A percentile compares a stretch with the other conserved stretches of the same genome.
Conservation (phyloP, 2,113 vertebrate genomes). For the Gopherus flavomarginatus region DNA sequence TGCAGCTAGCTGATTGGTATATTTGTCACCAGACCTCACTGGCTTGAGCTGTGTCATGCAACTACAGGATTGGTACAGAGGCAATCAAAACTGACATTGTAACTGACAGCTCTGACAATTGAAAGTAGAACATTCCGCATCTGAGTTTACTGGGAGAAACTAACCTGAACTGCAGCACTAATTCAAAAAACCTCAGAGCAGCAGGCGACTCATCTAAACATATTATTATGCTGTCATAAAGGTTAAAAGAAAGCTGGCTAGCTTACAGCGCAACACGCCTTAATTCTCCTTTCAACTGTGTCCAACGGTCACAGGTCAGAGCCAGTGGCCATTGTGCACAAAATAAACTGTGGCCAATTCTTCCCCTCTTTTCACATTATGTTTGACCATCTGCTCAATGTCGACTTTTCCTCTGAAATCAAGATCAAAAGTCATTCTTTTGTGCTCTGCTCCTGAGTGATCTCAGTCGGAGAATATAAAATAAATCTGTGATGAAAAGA, state of each 20-base stretch:
- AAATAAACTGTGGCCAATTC: neutral
- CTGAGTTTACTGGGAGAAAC: neutral
- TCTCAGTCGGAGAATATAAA: neutral
- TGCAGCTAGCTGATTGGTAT: neutral
- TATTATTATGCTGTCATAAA: neutral
- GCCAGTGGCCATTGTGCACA: neutral
- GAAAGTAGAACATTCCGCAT: neutral
- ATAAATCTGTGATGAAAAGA: neutral
- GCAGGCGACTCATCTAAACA: neutral
- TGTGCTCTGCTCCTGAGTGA: conserved; percentile 1
- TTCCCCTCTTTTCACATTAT: neutral
- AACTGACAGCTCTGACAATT: conserved; percentile 5
- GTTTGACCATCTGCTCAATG: neutral
- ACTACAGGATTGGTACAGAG: neutral
- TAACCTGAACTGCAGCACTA: conserved; percentile 10
- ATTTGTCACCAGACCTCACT: neutral
- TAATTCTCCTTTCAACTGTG: neutral
- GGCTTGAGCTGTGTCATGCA: neutral
- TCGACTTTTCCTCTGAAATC: conserved; percentile 22
- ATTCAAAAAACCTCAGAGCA: neutral
- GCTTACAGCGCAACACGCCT: neutral
- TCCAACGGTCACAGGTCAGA: neutral
- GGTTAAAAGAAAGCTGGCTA: neutral
- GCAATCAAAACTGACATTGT: conserved; percentile 4
- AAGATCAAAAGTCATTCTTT: conserved; percentile 20